Percentiles rank a stretch among this genome's conserved stretches.
These are phyloP conservation scores for Lamprologus lemairii DNA, from an alignment of 2,113 vertebrate species.

Conservation along the genomic window DNA sequence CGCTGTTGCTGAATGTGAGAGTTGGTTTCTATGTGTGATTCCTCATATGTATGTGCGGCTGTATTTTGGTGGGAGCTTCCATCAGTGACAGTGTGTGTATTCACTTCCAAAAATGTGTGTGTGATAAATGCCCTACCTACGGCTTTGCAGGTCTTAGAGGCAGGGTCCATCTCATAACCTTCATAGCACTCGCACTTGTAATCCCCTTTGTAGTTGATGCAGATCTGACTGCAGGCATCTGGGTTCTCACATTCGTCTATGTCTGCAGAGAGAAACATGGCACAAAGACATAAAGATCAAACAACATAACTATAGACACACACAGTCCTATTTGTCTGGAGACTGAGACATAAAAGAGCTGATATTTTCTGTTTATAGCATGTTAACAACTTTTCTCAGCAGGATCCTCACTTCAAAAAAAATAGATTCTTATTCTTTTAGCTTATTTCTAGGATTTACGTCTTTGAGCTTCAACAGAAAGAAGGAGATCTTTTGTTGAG, in stretches of 20 bases:
- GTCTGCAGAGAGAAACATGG: constrained; percentile 72
- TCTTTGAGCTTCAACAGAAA: background rate
- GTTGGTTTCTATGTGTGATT: background rate
- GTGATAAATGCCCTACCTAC: constrained; percentile 77
- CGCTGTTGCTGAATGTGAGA: background rate
- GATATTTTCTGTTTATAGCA: background rate
- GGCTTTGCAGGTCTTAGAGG: constrained; percentile 94
- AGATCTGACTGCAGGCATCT: constrained; percentile 95
- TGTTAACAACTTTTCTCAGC: background rate
- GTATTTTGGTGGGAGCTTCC: background rate
- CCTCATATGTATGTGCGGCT: background rate
- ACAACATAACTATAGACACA: background rate
- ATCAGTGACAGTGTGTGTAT: background rate
- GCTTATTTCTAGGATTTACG: background rate
- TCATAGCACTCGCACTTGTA: constrained; percentile 96
- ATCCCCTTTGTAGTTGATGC: constrained; percentile 98
- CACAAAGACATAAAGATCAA: background rate
- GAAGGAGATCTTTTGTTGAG: background rate
- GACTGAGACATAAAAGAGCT: background rate
- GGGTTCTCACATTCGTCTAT: constrained; percentile 96
- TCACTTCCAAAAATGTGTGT: background rate
- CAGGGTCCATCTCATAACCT: constrained; percentile 94
- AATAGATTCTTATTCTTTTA: background rate
- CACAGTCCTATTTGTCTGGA: background rate
- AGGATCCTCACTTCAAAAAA: background rate